phyloP scores from a whole-genome alignment of 2,797 vertebrate genomes.

The Cyclura pinguis region DNA sequence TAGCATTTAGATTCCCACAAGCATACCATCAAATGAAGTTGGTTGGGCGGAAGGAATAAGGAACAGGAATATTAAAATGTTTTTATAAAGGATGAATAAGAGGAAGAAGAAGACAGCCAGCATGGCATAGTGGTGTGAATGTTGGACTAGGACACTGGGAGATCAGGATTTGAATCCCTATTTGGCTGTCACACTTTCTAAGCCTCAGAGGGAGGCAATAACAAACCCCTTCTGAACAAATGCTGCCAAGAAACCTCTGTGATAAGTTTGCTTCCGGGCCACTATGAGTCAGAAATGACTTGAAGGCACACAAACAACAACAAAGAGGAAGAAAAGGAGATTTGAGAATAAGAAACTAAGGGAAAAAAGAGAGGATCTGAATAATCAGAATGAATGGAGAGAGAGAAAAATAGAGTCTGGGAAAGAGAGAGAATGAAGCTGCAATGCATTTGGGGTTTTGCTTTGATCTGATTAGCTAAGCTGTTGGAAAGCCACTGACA shows the following conservation, averaged over 20 bases:
- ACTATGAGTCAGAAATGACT: no score
- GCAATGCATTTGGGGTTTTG: not conserved
- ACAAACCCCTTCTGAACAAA: not conserved
- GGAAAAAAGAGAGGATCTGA: not conserved
- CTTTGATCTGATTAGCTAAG: slow-evolving; percentile 8
- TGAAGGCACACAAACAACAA: not conserved
- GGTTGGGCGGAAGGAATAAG: not conserved
- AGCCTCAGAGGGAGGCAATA: no score
- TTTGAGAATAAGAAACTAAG: not conserved
- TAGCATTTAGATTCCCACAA: not conserved
- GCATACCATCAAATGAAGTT: not conserved
- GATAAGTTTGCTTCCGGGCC: no score
- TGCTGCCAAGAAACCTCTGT: no score
- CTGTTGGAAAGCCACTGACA: not conserved
- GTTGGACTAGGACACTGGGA: no score
- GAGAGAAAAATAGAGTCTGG: not conserved
- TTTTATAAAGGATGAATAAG: not conserved
- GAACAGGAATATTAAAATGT: not conserved
- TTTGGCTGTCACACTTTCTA: no score
- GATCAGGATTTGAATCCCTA: no score
- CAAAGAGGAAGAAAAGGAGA: not conserved
- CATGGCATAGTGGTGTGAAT: no score
- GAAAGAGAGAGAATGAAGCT: not conserved
- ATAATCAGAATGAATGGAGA: not conserved
- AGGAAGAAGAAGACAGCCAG: not conserved